Percentiles rank a stretch among this genome's conserved stretches.
Conservation (phyloP, 2,113 vertebrate species). For the Crotalus horridus region DNA sequence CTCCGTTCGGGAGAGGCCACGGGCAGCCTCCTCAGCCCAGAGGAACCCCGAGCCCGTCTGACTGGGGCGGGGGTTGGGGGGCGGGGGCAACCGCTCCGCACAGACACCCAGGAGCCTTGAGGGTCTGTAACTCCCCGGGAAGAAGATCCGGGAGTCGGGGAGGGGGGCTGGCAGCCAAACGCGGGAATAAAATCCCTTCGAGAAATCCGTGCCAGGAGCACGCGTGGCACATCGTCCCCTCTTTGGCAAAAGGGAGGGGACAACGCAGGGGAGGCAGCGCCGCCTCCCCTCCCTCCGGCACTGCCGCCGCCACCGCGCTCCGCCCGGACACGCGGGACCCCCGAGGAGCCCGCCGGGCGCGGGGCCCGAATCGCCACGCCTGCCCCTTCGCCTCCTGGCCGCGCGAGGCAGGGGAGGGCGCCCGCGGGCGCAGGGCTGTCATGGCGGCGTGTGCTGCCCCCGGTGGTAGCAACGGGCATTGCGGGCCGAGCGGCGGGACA, state of each 20-base stretch:
- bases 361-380: neutral
- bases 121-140: neutral
- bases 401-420: neutral
- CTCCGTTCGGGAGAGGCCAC: neutral
- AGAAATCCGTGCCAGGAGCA: neutral
- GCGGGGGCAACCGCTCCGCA: neutral
- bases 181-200: accelerated
- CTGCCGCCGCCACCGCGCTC: neutral
- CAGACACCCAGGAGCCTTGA: neutral
- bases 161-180: neutral
- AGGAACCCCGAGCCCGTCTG: neutral
- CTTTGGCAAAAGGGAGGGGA: neutral
- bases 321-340: neutral
- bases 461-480: neutral
- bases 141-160: neutral
- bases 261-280: neutral
- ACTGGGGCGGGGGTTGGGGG: too few relatives aligned
- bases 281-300: neutral
- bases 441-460: neutral
- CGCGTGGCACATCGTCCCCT: too few relatives aligned
- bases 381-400: neutral
- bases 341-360: neutral
- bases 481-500: neutral
- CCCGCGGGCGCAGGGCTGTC: neutral
- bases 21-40: neutral